Base-by-base conservation (phyloP, 1,140 invertebrate species). In the Hycleus cichorii region DNA sequence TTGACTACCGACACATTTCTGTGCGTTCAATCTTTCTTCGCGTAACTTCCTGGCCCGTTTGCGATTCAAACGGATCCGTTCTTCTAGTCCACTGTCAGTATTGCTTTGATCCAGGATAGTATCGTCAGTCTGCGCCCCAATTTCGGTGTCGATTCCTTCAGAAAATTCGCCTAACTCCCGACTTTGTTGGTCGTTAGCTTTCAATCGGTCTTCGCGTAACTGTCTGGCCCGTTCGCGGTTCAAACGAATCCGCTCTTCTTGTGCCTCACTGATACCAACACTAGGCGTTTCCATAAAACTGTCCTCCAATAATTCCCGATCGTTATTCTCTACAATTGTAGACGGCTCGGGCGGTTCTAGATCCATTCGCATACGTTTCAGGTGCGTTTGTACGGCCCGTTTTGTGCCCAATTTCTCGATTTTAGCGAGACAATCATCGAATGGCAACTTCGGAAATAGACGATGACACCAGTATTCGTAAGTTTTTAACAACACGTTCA, bases 401-500 rank as follows among this genome's bases (percentile, higher is more conserved):
- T 90, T 91, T 18, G 78, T 77, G 1, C 93, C 93, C 1, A 96
- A 76, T 46, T 80, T 81, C 70, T 95, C 93, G 49, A 92, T 81
- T 74, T 85, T 86, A 51, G 85, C 84, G 1, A 95, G 75, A 58
- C 88, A 87, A 72, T 95, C 90, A 69, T 90, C 86, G 77, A 95
- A 95, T 12, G 85, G 80, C 64, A 88, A 87, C 69, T 88, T 93
- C 1, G 94, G 93, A 78, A 87, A 95, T 44, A 97, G 71, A 57
- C 93, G 79, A 72, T 96, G 92, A 2, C 85, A 86, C 95, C 95
- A 97, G 67, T 96, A 93, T 67, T 97, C 91, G 49, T 96, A 68
- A 63, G 83, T 86, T 42, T 87, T 85, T 76, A 97, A 80, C 0
- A 96, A 75, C 47, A 82, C 71, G 69, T 91, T 81, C 10, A 97